Base-by-base conservation (phyloP, 2,797 vertebrate species). In the Adelosebastes latens region DNA sequence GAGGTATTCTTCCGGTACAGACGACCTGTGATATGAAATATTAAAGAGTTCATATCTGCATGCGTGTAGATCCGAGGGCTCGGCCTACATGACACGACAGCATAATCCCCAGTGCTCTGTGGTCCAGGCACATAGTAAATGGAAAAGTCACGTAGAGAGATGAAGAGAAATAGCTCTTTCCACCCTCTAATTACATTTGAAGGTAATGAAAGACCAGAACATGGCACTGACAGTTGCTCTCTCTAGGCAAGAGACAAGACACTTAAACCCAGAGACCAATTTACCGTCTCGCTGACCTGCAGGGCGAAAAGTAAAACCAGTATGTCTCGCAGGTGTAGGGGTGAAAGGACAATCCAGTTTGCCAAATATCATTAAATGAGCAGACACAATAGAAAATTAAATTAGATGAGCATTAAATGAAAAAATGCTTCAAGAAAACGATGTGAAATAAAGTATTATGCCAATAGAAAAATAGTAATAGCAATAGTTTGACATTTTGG, bases 1-100 rank as follows among this genome's bases (percentile, higher is more conserved):
- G 25, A 86, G 74, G 62, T 86, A 34, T 82, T 90, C 76, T 81
- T 82, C 79, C 49, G 22, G 61, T 89, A 80, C 83, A 87, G 79
- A 82, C 31, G 75, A 92, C 87, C 87, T 83, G 84, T 66, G 70
- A 60, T 90, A 92, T 93, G 39, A 92, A 93, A 94, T 94, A 93
- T 94, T 92, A 90, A 94, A 91, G 79, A 85, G 87, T 83, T 91
- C 78, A 88, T 78, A 87, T 93, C 85, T 90, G 88, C 72, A 89
- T 83, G 84, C 56, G 13, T 83, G 83, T 63, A 77, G 87, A 89
- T 82, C 68, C 66, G 58, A 75, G 84, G 75, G 79, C 74, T 70
- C 46, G 65, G 77, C 63, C 87, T 82, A 58, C 84, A 86, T 69
- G 81, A 79, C 87, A 89, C 20, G 65, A 82, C 75, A 76, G 81